phyloP scores from a whole-genome alignment of 2,113 vertebrate species.

The Peucedramus taeniatus region DNA sequence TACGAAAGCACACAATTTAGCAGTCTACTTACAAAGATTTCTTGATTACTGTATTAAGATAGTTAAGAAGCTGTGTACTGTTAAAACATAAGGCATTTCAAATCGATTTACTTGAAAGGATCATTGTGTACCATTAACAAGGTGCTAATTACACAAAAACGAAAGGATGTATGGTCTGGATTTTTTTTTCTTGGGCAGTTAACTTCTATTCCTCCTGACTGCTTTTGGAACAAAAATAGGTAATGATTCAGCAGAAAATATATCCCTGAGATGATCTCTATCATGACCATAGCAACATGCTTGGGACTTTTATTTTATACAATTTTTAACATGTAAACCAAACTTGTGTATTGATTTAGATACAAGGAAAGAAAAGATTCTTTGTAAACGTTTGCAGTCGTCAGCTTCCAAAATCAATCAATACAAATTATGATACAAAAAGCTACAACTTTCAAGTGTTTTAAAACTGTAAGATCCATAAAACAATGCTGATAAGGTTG shows the following conservation, averaged over 20 bases:
- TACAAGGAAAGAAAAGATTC: background rate
- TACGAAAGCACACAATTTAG: background rate
- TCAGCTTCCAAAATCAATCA: background rate
- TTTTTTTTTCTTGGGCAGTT: background rate
- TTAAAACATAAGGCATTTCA: background rate
- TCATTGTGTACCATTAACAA: background rate
- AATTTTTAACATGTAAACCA: background rate
- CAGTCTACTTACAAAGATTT: background rate
- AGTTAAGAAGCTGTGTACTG: background rate
- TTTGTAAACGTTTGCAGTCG: background rate
- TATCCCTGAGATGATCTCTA: background rate
- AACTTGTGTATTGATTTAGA: background rate
- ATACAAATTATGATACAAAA: background rate
- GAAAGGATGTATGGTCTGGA: background rate
- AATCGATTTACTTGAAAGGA: background rate
- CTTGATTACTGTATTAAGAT: background rate
- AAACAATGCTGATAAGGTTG: background rate
- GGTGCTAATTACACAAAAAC: background rate
- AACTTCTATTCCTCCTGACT: background rate
- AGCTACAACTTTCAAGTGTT: background rate
- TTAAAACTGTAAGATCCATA: background rate
- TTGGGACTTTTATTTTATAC: background rate
- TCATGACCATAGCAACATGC: background rate
- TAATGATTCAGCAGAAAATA: background rate
- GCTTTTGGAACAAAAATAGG: background rate